These are phyloP conservation scores for Pachypeltis micranthus DNA, from an alignment of 1,140 invertebrate species.

Conservation along the genomic window DNA sequence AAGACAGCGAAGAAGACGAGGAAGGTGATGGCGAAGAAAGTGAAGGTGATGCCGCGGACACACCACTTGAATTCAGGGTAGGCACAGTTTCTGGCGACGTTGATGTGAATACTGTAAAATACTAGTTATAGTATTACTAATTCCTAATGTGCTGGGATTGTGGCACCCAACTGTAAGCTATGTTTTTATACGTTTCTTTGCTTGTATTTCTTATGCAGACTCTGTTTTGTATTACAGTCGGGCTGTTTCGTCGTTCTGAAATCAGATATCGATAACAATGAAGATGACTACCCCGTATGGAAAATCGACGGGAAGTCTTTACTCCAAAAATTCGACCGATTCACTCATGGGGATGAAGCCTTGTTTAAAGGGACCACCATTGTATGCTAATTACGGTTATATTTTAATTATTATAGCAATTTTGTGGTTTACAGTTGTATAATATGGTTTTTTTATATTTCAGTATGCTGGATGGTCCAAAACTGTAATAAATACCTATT, in stretches of 20 bases:
- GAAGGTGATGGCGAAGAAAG: slow-evolving; percentile 10
- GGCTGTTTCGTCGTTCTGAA: slow-evolving; percentile 56
- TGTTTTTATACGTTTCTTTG: too few species aligned
- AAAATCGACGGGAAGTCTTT: slow-evolving; percentile 69
- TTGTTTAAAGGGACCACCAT: slow-evolving; percentile 64
- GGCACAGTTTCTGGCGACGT: not conserved
- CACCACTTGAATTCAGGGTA: slow-evolving; percentile 16
- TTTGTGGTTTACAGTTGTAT: not conserved
- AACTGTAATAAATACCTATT: slow-evolving; percentile 52
- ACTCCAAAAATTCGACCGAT: slow-evolving; percentile 61
- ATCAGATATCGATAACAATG: slow-evolving; percentile 44
- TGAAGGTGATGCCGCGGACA: slow-evolving; percentile 14
- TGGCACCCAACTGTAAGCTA: too few species aligned
- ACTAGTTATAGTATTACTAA: too few species aligned
- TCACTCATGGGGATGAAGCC: slow-evolving; percentile 45
- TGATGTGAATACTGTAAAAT: too few species aligned
- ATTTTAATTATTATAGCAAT: not conserved
- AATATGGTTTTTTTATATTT: slow-evolving; percentile 29
- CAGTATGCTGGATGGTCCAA: slow-evolving; percentile 58
- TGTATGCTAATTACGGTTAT: slow-evolving; percentile 42
- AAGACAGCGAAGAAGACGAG: slow-evolving; percentile 8
- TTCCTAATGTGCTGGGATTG: too few species aligned
- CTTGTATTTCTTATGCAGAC: too few species aligned
- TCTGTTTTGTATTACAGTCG: slow-evolving; percentile 39
- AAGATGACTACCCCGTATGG: slow-evolving; percentile 53